Evolutionary conservation across 2,797 vertebrate genomes (phyloP), one percentile per base, ranked within the genome.

Genomic region (Pipistrellus pipistrellus): DNA sequence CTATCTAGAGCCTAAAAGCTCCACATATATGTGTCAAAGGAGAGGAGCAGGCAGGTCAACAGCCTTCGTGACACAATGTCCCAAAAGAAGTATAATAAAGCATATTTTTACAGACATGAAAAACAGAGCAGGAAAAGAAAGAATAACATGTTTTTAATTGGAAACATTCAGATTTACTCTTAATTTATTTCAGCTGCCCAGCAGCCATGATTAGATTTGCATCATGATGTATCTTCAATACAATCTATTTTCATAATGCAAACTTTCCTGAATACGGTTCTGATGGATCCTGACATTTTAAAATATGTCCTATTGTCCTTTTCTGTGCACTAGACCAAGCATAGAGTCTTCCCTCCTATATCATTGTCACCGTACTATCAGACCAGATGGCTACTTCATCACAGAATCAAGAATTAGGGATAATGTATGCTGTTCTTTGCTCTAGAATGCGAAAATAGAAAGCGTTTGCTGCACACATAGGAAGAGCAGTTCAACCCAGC

Each of bases 221-320:
- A 98, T 98, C 97, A 97, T 98, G 98, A 98, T 98, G 95, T 97
- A 98, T 98, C 97, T 98, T 97, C 97, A 96, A 98, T 98, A 98
- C 97, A 97, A 99, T 98, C 98, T 98, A 98, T 98, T 98, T 98
- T 99, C 98, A 98, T 98, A 98, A 98, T 97, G 98, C 98, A 98
- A 98, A 98, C 98, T 98, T 98, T 98, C 98, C 98, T 97, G 97
- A 98, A 98, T 98, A 98, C 97, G 97, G 97, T 97, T 98, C 98
- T 98, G 98, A 98, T 98, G 98, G 98, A 98, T 98, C 96, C 96
- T 98, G 98, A 98, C 98, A 98, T 98, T 98, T 98, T 98, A 98
- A 99, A 98, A 98, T 98, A 99, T 98, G 98, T 98, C 98, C 98
- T 98, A 98, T 98, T 98, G 98, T 98, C 98, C 98, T 98, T 98